phyloP scores from a whole-genome alignment of 2,113 vertebrate species.

The Protobothrops mucrosquamatus region DNA sequence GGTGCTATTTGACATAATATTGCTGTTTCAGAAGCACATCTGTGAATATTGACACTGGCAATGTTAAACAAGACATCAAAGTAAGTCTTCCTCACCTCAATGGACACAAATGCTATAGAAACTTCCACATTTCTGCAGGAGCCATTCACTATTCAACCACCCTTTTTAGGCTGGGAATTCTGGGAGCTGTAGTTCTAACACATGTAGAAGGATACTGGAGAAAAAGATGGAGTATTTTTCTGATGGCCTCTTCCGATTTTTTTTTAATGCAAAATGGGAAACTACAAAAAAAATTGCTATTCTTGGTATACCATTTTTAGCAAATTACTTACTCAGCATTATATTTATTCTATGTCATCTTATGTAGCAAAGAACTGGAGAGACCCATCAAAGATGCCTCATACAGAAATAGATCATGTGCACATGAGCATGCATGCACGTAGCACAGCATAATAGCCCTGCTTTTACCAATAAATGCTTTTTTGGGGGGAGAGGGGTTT shows the following conservation, averaged over 20 bases:
- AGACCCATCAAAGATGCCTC: not conserved
- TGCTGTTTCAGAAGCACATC: constrained; percentile 20
- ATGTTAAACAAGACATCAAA: not conserved
- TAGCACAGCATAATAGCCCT: not conserved
- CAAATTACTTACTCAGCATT: not conserved
- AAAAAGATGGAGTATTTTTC: not conserved
- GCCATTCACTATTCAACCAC: not conserved
- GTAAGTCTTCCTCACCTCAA: not conserved
- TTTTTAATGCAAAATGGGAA: not conserved
- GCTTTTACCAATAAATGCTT: not conserved
- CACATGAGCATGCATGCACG: not conserved
- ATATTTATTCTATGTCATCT: not conserved
- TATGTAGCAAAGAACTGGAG: not conserved
- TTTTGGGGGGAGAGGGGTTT: not conserved
- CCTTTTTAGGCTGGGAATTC: not conserved
- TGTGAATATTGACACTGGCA: not conserved
- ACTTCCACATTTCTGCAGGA: not conserved
- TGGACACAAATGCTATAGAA: not conserved
- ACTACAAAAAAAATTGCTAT: not conserved
- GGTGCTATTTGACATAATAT: not conserved
- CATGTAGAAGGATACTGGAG: not conserved
- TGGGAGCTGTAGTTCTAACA: not conserved
- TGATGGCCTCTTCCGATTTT: not conserved
- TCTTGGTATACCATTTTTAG: not conserved
- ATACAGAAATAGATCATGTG: not conserved